Conservation (phyloP, 2,888 invertebrate genomes). For the Corythucha ciliata region DNA sequence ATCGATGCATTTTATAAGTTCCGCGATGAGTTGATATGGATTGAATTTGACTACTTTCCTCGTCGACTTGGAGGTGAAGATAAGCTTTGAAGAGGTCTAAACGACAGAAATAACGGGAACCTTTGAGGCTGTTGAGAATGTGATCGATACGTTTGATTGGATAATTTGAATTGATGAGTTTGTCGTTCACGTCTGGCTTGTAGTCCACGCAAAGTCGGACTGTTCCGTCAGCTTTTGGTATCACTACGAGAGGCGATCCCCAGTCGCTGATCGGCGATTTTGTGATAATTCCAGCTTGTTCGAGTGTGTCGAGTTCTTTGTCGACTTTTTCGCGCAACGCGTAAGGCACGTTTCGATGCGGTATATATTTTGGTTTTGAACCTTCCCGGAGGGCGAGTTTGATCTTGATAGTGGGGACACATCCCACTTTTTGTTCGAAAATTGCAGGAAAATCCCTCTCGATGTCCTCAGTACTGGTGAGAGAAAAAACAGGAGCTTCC, state of each 20-base stretch:
- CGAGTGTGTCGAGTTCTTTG: conserved; percentile 19
- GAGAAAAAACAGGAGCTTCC: background rate
- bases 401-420: background rate
- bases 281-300: conserved; percentile 22
- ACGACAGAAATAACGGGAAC: conserved; percentile 25
- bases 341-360: conserved; percentile 17
- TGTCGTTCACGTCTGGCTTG: conserved; percentile 26
- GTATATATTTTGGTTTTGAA: background rate
- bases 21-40: conserved; percentile 24
- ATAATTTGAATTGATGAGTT: conserved; percentile 30
- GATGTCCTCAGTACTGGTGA: conserved; percentile 13
- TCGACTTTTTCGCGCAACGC: conserved; percentile 22
- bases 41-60: conserved; percentile 20
- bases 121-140: conserved; percentile 22
- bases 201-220: conserved; percentile 29
- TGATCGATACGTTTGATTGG: conserved; percentile 28
- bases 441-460: background rate
- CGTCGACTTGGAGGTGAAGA: conserved; percentile 25
- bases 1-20: conserved; percentile 9
- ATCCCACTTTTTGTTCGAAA: background rate
- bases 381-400: background rate
- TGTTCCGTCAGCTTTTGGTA: conserved; percentile 10
- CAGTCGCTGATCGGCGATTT: conserved; percentile 22
- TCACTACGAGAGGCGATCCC: conserved; percentile 5
- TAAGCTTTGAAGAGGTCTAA: conserved; percentile 32